These are phyloP conservation scores for Erpetoichthys calabaricus DNA, from an alignment of 2,797 vertebrate genomes.

Conservation along the genomic window DNA sequence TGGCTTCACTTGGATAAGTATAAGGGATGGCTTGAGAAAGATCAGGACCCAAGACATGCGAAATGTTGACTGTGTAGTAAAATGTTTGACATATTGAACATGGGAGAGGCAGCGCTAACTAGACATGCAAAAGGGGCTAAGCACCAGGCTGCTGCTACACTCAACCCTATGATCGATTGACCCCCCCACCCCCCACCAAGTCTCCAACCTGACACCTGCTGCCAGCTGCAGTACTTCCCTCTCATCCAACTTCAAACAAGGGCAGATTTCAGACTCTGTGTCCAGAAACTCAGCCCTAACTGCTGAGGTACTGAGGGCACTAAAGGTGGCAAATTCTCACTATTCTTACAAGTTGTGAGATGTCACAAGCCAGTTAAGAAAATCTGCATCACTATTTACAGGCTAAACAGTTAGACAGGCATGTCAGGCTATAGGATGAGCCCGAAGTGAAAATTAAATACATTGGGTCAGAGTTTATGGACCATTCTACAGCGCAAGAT, in stretches of 20 bases:
- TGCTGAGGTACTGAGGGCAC: slow-evolving; percentile 12
- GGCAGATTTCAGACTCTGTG: slow-evolving; percentile 5
- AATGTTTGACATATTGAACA: slow-evolving; percentile 11
- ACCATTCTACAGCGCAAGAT: slow-evolving; percentile 12
- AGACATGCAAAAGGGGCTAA: slow-evolving; percentile 10
- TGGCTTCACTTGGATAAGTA: slow-evolving; percentile 13
- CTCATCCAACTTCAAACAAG: slow-evolving; percentile 11
- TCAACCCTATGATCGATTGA: slow-evolving; percentile 8
- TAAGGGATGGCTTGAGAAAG: slow-evolving; percentile 11
- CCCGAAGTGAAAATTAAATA: slow-evolving; percentile 13
- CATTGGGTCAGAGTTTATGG: slow-evolving; percentile 16
- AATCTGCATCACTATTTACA: slow-evolving; percentile 15
- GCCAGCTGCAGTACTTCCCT: slow-evolving; percentile 4
- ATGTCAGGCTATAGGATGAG: slow-evolving; percentile 13
- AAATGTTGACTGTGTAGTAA: slow-evolving; percentile 12
- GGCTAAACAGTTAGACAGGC: slow-evolving; percentile 15
- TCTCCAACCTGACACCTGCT: slow-evolving; percentile 1
- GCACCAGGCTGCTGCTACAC: slow-evolving; percentile 6
- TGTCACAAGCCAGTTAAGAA: slow-evolving; percentile 13
- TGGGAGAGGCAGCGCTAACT: slow-evolving; percentile 12
- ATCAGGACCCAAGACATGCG: slow-evolving; percentile 8
- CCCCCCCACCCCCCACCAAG: slow-evolving; percentile 7
- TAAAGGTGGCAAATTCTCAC: slow-evolving; percentile 13
- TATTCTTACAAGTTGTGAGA: slow-evolving; percentile 16
- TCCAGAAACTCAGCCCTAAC: slow-evolving; percentile 10